Evolutionary conservation across 2,888 invertebrate species (phyloP).

Genomic region (Phortica okadai): DNA sequence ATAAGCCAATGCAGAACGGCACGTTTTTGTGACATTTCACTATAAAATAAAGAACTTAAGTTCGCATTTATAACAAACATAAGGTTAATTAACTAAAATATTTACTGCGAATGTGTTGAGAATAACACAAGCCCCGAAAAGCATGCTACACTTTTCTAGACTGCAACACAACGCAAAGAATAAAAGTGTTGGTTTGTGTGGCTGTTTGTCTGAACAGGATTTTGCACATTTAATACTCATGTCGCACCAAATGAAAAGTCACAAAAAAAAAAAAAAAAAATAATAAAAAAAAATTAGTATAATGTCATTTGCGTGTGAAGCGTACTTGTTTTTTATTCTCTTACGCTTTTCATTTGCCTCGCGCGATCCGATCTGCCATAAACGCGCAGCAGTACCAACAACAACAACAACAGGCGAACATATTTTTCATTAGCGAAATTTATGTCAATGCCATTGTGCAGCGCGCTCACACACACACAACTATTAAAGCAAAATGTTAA

Average conservation of each 20-base stretch:
- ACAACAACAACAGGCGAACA: conserved; percentile 48
- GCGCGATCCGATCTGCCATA: background rate
- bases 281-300: conserved; percentile 49
- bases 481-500: background rate
- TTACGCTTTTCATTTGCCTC: background rate
- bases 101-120: no score
- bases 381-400: background rate
- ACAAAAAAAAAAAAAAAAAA: conserved; percentile 41
- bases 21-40: no score
- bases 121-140: no score
- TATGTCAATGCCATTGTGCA: conserved; percentile 44
- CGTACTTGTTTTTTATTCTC: background rate
- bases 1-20: no score
- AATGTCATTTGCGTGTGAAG: conserved; percentile 63
- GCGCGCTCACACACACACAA: background rate
- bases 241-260: background rate
- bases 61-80: no score
- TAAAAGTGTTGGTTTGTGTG: no score
- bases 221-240: no score
- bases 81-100: no score
- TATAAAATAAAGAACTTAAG: no score
- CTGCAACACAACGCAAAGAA: no score
- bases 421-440: conserved; percentile 33
- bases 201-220: no score
- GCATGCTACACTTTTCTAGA: no score